A percentile compares a stretch with the other conserved stretches of the same genome.
phyloP scores from a whole-genome alignment of 2,888 invertebrate genomes.

The Plagodis pulveraria region DNA sequence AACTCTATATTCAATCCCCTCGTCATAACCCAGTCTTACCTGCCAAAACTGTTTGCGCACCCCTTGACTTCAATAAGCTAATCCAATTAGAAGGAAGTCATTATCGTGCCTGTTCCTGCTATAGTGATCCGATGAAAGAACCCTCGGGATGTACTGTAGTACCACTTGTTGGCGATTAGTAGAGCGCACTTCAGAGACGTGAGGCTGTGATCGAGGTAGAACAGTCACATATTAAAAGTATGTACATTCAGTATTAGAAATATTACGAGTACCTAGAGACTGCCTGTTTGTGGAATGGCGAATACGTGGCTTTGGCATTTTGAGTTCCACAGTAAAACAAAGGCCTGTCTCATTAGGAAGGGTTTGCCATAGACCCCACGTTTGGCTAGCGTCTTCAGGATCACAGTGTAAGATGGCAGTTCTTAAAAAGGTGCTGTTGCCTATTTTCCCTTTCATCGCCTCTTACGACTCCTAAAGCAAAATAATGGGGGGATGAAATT shows the following conservation, averaged over 20 bases:
- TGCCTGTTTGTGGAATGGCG: too few relatives aligned
- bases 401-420: too few relatives aligned
- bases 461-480: too few relatives aligned
- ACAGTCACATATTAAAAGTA: slow-evolving; percentile 2
- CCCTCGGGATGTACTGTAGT: slow-evolving; percentile 69
- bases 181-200: slow-evolving; percentile 57
- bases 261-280: too few relatives aligned
- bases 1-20: slow-evolving; percentile 6
- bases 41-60: slow-evolving; percentile 30
- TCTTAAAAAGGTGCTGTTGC: too few relatives aligned
- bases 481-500: too few relatives aligned
- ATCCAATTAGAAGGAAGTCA: slow-evolving; percentile 76
- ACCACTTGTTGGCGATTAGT: slow-evolving; percentile 75
- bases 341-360: too few relatives aligned
- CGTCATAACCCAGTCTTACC: slow-evolving; percentile 15
- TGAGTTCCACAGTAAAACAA: too few relatives aligned
- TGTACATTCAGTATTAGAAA: background rate
- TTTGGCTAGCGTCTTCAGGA: too few relatives aligned
- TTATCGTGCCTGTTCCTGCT: slow-evolving; percentile 74
- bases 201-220: slow-evolving; percentile 20
- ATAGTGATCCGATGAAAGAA: slow-evolving; percentile 75
- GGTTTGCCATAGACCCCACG: too few relatives aligned
- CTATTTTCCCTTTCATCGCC: too few relatives aligned
- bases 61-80: slow-evolving; percentile 52
- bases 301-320: too few relatives aligned